Evolutionary conservation across 37 sponge, comb jelly and placozoan species (phyloP).

Genomic region (Oopsacas minuta): DNA sequence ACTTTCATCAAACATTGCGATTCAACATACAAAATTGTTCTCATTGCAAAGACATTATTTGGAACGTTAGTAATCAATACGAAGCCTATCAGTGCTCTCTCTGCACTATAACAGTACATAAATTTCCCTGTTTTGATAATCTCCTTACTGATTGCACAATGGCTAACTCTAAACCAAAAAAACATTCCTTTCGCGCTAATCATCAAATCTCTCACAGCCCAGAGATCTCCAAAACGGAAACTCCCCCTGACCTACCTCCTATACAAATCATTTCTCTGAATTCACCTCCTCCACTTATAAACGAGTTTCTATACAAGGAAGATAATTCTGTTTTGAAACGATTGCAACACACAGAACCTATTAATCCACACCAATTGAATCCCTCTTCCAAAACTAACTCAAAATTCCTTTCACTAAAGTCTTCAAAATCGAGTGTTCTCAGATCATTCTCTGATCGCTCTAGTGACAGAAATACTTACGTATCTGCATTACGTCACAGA

Average conservation of each 20-base stretch:
- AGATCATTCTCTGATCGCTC: not conserved
- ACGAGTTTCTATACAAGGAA: not conserved
- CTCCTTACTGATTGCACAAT: not conserved
- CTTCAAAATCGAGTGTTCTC: not conserved
- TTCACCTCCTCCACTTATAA: not conserved
- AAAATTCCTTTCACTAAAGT: not conserved
- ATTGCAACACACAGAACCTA: not conserved
- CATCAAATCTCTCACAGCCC: not conserved
- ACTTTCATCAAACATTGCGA: not conserved
- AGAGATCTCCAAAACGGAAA: not conserved
- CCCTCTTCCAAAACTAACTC: not conserved
- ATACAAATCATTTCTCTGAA: not conserved
- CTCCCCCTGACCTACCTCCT: not conserved
- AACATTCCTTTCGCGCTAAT: not conserved
- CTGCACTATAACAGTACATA: not conserved
- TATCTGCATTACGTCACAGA: not conserved
- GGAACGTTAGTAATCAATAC: not conserved
- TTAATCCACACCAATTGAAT: not conserved
- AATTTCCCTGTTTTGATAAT: not conserved
- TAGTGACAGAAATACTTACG: not conserved
- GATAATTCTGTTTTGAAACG: conserved; percentile 11
- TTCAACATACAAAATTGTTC: not conserved
- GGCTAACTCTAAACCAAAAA: not conserved
- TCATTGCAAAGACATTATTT: conserved; percentile 16
- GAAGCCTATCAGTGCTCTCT: conserved; percentile 3